These are phyloP conservation scores for Holacanthella duospinosa DNA, from an alignment of 2,888 invertebrate genomes.

Conservation along the genomic window DNA sequence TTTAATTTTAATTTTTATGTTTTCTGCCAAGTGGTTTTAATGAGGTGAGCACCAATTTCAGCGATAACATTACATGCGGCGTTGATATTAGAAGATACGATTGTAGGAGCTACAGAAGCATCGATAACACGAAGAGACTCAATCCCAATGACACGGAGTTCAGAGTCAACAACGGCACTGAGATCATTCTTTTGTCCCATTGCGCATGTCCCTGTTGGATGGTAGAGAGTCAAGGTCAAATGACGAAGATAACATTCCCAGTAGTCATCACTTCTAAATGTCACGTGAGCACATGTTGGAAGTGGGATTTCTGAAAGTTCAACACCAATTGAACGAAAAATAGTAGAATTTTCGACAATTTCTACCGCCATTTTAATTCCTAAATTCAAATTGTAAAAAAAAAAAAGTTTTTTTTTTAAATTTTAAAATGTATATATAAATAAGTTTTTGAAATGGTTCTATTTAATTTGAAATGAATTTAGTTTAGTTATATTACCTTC, in stretches of 20 bases:
- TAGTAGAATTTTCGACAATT: neutral
- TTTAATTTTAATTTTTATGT: no score
- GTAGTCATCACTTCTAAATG: neutral
- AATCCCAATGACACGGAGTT: neutral
- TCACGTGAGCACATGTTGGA: neutral
- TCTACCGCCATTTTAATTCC: conserved; percentile 6
- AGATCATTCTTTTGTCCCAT: neutral
- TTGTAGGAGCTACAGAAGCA: neutral
- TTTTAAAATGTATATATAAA: no score
- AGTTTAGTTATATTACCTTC: conserved; percentile 4
- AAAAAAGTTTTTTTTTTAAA: neutral
- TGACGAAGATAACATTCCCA: conserved; percentile 9
- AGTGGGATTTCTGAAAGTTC: neutral
- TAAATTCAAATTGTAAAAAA: neutral
- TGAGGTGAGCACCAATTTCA: neutral
- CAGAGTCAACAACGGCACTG: conserved; percentile 1
- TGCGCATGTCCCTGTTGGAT: conserved; percentile 4
- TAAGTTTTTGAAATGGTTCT: no score
- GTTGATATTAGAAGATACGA: conserved; percentile 1
- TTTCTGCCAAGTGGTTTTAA: neutral
- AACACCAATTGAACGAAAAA: neutral
- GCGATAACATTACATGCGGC: neutral
- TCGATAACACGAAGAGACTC: neutral
- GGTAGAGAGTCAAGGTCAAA: neutral
- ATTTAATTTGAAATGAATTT: neutral